Evolutionary conservation across 2,888 invertebrate genomes (phyloP), one percentile per base, ranked within the genome.

Genomic region (Pollenia griseotomentosa): DNA sequence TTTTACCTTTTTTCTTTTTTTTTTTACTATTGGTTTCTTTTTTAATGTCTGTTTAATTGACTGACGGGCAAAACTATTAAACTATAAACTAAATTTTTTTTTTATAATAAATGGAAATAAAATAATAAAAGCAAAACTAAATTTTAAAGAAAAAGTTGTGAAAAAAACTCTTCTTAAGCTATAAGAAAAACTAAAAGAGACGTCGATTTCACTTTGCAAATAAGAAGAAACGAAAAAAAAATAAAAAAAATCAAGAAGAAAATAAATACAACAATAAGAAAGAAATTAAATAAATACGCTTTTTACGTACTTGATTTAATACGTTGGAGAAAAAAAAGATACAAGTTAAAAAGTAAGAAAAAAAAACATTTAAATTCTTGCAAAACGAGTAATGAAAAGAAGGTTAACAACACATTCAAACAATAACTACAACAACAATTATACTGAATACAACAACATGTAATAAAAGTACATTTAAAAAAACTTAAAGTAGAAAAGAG

Each of bases 191-290:
- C 53, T 66, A 12, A 55, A 71, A 77, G 81, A 82, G 81, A 82
- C 81, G 81, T 84, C 84, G 87, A 87, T 87, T 87, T 87, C 87
- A 84, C 87, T 84, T 87, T 84, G 87, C 84, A 84, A 84, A 82
- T 61, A 87, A 63, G 33, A 68, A 74, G 63, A 83, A 79, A 80
- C 14, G 33, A 2, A 40, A 19, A 55, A 33, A 48, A 74, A n/a
- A 2, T n/a, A 19, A 55, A 33, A 48, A 74, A n/a, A 71, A 46
- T 66, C 61, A 70, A 74, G 51, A 63, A 71, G 51, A 53, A 75
- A 71, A 73, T n/a, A 80, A 80, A 57, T 53, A 73, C 51, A 78
- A 74, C 46, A 83, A 57, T 51, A 83, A 78, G 44, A 79, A 82
- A 82, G 68, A 82, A 79, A 83, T 82, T 78, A 78, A 86, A 82